Conservation (phyloP, 1,140 invertebrate genomes). For the Bombus affinis region DNA sequence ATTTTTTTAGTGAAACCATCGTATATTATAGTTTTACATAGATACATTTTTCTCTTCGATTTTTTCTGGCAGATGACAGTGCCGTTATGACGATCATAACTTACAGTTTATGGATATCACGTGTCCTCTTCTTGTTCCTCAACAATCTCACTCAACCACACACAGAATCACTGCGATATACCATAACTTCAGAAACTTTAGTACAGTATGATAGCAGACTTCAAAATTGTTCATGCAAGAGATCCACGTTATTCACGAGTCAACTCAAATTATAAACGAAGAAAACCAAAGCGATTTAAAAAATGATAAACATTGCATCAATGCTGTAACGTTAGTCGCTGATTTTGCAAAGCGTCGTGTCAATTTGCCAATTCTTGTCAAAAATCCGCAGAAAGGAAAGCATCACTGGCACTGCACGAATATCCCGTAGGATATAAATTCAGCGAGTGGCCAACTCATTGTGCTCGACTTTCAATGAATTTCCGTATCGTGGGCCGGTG, state of each 20-base stretch:
- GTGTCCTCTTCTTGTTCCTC: background rate
- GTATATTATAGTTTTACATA: background rate
- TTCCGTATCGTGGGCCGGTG: conserved; percentile 14
- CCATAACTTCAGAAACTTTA: background rate
- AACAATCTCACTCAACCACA: background rate
- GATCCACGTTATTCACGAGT: no score
- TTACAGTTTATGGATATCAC: background rate
- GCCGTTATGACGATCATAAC: background rate
- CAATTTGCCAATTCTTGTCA: background rate
- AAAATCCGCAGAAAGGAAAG: background rate
- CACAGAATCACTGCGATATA: background rate
- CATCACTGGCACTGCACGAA: background rate
- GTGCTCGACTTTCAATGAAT: conserved; percentile 16
- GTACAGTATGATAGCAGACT: no score
- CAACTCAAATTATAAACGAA: no score
- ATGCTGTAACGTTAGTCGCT: no score
- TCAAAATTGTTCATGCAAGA: no score
- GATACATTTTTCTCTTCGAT: background rate
- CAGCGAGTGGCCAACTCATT: background rate
- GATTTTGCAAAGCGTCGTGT: background rate
- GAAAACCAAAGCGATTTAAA: no score
- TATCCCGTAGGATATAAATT: conserved; percentile 6
- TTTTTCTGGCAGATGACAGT: background rate
- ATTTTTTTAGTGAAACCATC: background rate
- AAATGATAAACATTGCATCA: no score